These are phyloP conservation scores for Geophilus truncorum DNA, from an alignment of 2,888 invertebrate species.

Conservation along the genomic window DNA sequence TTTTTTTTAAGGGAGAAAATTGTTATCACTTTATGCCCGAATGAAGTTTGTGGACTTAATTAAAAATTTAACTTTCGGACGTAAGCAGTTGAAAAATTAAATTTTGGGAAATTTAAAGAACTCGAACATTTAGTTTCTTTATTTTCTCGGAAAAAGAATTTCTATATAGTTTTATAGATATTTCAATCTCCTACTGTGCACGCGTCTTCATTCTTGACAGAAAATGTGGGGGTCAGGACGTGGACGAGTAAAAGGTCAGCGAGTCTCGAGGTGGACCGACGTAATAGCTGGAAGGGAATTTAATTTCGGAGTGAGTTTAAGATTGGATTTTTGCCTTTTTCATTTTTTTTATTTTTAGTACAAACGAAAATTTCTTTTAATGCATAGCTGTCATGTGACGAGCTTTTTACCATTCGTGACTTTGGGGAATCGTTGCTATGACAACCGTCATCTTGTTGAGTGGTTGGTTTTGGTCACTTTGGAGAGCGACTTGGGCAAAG, in stretches of 20 bases:
- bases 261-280: not conserved
- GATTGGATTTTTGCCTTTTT: not conserved
- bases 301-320: not conserved
- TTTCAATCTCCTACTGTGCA: not conserved
- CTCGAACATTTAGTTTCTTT: not conserved
- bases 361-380: not conserved
- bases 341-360: not conserved
- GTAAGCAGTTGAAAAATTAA: not conserved
- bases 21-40: not conserved
- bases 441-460: not conserved
- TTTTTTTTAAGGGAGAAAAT: not conserved
- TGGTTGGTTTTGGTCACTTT: not conserved
- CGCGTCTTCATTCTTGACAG: not conserved
- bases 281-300: not conserved
- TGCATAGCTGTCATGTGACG: not conserved
- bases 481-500: not conserved
- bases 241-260: not conserved
- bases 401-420: not conserved
- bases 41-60: not conserved
- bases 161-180: not conserved
- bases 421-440: not conserved
- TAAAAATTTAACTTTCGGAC: not conserved
- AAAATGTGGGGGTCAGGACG: not conserved
- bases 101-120: not conserved
- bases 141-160: not conserved